Base-by-base conservation (phyloP, 2,113 vertebrate species). In the Nothoprocta perdicaria region DNA sequence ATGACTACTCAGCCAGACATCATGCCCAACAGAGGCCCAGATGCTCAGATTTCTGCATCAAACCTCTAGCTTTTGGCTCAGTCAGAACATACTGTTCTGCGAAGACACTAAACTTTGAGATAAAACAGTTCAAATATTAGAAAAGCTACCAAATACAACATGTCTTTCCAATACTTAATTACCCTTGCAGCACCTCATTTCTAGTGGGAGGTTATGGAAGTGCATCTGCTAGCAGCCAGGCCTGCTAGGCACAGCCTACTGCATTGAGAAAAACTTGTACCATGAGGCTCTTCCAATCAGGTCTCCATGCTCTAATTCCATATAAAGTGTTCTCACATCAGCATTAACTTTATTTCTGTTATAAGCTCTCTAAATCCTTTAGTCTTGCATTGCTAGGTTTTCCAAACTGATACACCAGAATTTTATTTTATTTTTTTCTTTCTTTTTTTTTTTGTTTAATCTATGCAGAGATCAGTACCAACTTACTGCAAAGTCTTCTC, bases 271-370 rank as follows among this genome's bases (percentile, higher is more conserved):
- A 72, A 75, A 10, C 24, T 73, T 15, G 35, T 50, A 1, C n/a
- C 72, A 52, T 0, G 0, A 26, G 0, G 0, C 63, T 77, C 29
- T 77, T 74, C 55, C 88, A 75, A 46, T 9, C 45, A 13, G 66
- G 68, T 33, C 57, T 83, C 55, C 18, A 33, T 19, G 38, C 27
- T 31, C 38, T 40, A 80, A 62, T 33, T 4, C n/a, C 45, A 87
- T n/a, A 58, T 3, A 57, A 38, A 53, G 22, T 29, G 76, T 12
- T 91, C 60, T 31, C 9, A 4, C 40, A 65, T 19, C 4, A 4
- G 19, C n/a, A 35, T 14, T 69, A 45, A 38, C 46, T 79, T 53
- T 69, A 22, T 35, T 73, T 85, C 82, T 57, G 31, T 41, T 40
- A 82, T 52, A 80, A 85, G 19, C 58, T 73, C 9, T 24, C 12